Evolutionary conservation across 2,113 vertebrate species (phyloP).

Genomic region (Halichoeres trimaculatus): DNA sequence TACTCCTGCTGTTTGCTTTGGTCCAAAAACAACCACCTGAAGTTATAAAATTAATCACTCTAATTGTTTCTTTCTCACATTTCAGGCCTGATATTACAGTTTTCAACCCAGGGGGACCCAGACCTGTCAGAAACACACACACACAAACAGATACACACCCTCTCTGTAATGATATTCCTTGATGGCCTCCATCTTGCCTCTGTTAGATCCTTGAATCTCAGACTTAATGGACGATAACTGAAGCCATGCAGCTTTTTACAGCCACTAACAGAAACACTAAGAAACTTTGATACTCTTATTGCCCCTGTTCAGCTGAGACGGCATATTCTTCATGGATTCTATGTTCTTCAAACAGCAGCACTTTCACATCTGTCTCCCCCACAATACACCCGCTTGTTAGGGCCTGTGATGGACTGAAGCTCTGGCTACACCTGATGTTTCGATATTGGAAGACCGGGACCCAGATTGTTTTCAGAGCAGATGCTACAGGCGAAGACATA

Average conservation of each 20-base stretch:
- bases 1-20: constrained; percentile 27
- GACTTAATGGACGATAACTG: constrained; percentile 56
- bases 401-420: constrained; percentile 23
- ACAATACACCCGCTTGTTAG: constrained; percentile 20
- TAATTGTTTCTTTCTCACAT: constrained; percentile 10
- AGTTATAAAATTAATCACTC: constrained; percentile 29
- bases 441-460: constrained; percentile 2
- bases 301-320: constrained; percentile 43
- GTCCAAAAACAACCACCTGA: constrained; percentile 24
- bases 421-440: constrained; percentile 20
- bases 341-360: constrained; percentile 11
- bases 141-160: neutral
- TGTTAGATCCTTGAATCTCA: constrained; percentile 32
- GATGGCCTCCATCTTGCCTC: constrained; percentile 36
- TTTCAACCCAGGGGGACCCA: constrained; percentile 11
- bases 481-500: constrained; percentile 9
- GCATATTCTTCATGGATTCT: constrained; percentile 27
- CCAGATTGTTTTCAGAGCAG: constrained; percentile 15
- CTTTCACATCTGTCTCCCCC: constrained; percentile 6
- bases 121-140: neutral
- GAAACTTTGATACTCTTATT: constrained; percentile 38
- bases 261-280: constrained; percentile 36
- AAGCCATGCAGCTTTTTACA: constrained; percentile 24
- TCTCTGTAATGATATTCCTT: constrained; percentile 40
- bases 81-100: constrained; percentile 27